Evolutionary conservation across 2,113 vertebrate species (phyloP).

Genomic region (Chaetodon trifascialis): DNA sequence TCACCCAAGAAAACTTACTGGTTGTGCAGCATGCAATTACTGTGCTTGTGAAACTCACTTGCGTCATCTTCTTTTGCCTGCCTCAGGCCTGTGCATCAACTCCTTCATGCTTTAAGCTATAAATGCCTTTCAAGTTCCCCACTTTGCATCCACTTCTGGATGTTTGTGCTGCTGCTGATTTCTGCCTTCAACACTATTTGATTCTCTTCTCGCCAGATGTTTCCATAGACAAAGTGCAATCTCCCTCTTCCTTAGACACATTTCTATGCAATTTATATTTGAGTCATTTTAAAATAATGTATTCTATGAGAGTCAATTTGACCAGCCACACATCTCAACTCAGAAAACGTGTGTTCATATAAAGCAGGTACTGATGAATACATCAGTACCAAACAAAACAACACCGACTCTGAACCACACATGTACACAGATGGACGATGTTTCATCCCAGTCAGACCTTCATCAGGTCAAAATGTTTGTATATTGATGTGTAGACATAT

Average conservation of each 20-base stretch:
- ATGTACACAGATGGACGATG: neutral
- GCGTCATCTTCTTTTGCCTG: conserved; percentile 38
- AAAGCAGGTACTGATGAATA: too few relatives aligned
- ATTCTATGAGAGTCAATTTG: neutral
- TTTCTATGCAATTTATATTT: neutral
- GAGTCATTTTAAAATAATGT: neutral
- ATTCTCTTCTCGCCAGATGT: neutral
- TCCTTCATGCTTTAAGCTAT: conserved; percentile 60
- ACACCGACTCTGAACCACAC: neutral
- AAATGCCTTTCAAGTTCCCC: conserved; percentile 50
- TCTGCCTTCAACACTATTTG: conserved; percentile 4
- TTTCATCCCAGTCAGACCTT: too few relatives aligned
- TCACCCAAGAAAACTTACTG: conserved; percentile 1
- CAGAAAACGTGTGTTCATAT: neutral
- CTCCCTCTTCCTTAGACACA: neutral
- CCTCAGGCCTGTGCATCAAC: conserved; percentile 45
- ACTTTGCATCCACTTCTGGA: conserved; percentile 31
- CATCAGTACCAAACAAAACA: too few relatives aligned
- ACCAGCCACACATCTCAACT: neutral
- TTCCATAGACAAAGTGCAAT: neutral
- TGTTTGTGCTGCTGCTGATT: conserved; percentile 16
- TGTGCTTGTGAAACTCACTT: conserved; percentile 40
- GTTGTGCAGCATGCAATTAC: conserved; percentile 55
- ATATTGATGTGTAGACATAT: neutral
- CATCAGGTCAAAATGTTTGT: neutral